A percentile compares a stretch with the other conserved stretches of the same genome.
Conservation (phyloP, 2,888 invertebrate species). For the Lydus trimaculatus region DNA sequence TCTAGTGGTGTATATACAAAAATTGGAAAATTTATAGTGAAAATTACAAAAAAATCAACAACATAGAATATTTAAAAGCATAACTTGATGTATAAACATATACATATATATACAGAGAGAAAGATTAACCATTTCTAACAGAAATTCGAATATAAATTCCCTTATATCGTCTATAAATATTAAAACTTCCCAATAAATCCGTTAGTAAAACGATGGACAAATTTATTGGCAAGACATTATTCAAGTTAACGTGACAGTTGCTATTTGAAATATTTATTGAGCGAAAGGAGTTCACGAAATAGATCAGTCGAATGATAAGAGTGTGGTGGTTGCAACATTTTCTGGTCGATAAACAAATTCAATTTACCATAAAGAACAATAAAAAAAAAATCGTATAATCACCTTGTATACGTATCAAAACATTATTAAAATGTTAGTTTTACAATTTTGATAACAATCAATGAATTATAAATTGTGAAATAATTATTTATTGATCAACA, state of each 20-base stretch:
- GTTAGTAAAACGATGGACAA: constrained; percentile 27
- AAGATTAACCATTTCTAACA: background rate
- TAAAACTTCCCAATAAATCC: constrained; percentile 32
- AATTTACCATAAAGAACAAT: background rate
- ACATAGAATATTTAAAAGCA: background rate
- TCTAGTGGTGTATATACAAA: constrained; percentile 3
- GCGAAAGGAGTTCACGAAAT: constrained; percentile 10
- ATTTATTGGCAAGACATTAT: constrained; percentile 25
- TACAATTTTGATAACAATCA: too few relatives aligned
- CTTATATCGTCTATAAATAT: constrained; percentile 23
- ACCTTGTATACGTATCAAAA: too few relatives aligned
- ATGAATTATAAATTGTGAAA: too few relatives aligned
- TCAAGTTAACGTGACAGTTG: constrained; percentile 27
- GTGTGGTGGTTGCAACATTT: background rate
- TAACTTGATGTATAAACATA: background rate
- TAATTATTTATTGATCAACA: background rate
- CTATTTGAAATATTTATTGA: constrained; percentile 28
- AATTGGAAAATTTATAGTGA: background rate
- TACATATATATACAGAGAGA: background rate
- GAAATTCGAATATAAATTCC: constrained; percentile 23
- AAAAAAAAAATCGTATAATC: too few relatives aligned
- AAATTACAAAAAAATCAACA: background rate
- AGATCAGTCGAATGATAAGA: background rate
- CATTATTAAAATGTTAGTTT: too few relatives aligned
- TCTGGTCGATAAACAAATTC: background rate